Evolutionary conservation across 2,888 invertebrate species (phyloP), one percentile per base, ranked within the genome.

Genomic region (Lissocephala sabroskyi): DNA sequence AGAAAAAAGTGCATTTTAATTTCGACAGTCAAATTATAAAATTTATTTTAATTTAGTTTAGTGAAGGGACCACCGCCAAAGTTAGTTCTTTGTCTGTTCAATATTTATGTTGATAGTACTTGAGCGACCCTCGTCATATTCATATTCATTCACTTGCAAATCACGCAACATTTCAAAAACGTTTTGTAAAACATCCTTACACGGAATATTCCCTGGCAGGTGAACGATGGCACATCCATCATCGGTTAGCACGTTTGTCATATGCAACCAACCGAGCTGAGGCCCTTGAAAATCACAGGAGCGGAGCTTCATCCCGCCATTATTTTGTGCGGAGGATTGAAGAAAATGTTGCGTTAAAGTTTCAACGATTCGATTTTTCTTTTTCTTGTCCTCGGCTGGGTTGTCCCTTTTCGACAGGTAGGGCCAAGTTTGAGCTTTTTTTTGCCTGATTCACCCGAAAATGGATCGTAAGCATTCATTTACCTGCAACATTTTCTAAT

Each of bases 121-220:
- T n/a, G n/a, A n/a, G n/a, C n/a, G n/a, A n/a, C n/a, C n/a, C n/a
- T n/a, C n/a, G n/a, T n/a, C n/a, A n/a, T n/a, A n/a, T n/a, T n/a
- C n/a, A n/a, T n/a, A 37, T 64, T 65, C 67, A 68, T 68, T 68
- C 73, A 75, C 68, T 76, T 68, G 68, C 73, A 76, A 68, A 68
- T 68, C 68, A 68, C 76, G 65, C 76, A 71, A 68, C 68, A 71
- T 71, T 68, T 65, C 76, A 71, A 75, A 73, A 76, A 68, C n/a
- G n/a, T n/a, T 68, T 68, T 76, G 76, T 76, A 71, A 76, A 71
- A 62, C 62, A 73, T 62, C 68, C 71, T 71, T 62, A 56, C n/a
- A n/a, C n/a, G n/a, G 59, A 67, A 56, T 42, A 42, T 30, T 4
- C 3, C 45, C 59, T 62, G 56, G 58, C 64, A 64, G 62, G 54